Evolutionary conservation across 1,140 invertebrate genomes (phyloP), one percentile per base, ranked within the genome.

Genomic region (Cotesia vestalis): DNA sequence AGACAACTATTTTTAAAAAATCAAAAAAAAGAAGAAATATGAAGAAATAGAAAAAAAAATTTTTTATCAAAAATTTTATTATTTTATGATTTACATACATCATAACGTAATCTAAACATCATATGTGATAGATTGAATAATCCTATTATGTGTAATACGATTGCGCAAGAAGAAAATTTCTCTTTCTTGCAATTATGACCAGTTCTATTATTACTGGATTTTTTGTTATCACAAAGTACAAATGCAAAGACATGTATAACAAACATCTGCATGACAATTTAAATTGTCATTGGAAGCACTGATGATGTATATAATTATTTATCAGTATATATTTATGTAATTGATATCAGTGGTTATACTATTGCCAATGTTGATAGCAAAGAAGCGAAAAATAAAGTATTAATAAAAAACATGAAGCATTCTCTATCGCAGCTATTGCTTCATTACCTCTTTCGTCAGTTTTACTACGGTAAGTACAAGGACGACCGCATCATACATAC

Each of bases 141-240:
- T 82, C 73, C 69, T 78, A 83, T 84, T 83, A 82, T 80, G 61
- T 40, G 62, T 57, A 77, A 76, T 46, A 64, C 69, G 35, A 20
- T 84, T 84, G 81, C 64, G 81, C 78, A 84, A 84, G 62, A 71
- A 63, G 75, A 77, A 80, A 84, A 81, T 84, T 84, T 83, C 82
- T 81, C 81, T 84, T 83, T 78, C 40, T 9, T 75, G 73, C 73
- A 72, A 72, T 79, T 76, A 72, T 76, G 78, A 77, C 74, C 73
- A 57, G 55, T 68, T 69, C 68, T 63, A 52, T 67, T 68, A 67
- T 63, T 11, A 63, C 69, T 60, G 66, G 62, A 73, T 59, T 62
- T 66, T 53, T 63, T 66, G 40, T 27, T 35, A 57, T 61, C 73
- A 73, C 64, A 71, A 71, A 73, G 64, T 63, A 55, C 60, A 70